Evolutionary conservation across 2,888 invertebrate species (phyloP).

Genomic region (Chrysina gloriosa): DNA sequence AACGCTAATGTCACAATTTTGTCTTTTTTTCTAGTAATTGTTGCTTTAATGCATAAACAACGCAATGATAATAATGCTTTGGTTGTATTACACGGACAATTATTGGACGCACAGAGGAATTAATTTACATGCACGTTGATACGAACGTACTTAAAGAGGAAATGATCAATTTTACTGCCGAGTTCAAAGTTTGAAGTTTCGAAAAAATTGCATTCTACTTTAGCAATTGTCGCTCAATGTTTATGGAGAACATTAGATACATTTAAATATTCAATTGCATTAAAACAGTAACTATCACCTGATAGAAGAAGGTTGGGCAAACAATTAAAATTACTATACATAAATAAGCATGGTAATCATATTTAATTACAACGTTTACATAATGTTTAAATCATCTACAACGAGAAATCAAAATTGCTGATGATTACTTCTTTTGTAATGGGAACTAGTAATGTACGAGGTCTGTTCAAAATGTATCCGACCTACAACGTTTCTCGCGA

Average conservation of each 20-base stretch:
- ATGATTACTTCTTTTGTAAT: too few relatives aligned
- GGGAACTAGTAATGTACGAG: too few relatives aligned
- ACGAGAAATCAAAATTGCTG: too few relatives aligned
- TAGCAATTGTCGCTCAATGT: not conserved
- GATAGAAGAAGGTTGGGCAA: too few relatives aligned
- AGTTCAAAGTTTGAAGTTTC: slow-evolving; percentile 10
- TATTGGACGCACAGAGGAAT: not conserved
- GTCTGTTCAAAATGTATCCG: too few relatives aligned
- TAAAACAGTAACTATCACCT: too few relatives aligned
- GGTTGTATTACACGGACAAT: slow-evolving; percentile 10
- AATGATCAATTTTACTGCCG: slow-evolving; percentile 2
- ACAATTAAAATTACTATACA: too few relatives aligned
- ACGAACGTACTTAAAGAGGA: not conserved
- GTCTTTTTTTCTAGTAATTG: slow-evolving; percentile 21
- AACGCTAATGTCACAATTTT: slow-evolving; percentile 29
- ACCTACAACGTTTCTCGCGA: too few relatives aligned
- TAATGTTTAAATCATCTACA: too few relatives aligned
- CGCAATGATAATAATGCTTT: not conserved
- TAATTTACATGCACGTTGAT: not conserved
- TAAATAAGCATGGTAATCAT: too few relatives aligned
- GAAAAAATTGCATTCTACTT: not conserved
- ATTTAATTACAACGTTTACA: too few relatives aligned
- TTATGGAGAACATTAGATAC: not conserved
- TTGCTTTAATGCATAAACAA: not conserved
- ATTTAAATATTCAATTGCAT: not conserved